Percentiles rank a stretch among this genome's conserved stretches.
Evolutionary conservation across 2,797 vertebrate species (phyloP).

Genomic region (Clarias fuscus): DNA sequence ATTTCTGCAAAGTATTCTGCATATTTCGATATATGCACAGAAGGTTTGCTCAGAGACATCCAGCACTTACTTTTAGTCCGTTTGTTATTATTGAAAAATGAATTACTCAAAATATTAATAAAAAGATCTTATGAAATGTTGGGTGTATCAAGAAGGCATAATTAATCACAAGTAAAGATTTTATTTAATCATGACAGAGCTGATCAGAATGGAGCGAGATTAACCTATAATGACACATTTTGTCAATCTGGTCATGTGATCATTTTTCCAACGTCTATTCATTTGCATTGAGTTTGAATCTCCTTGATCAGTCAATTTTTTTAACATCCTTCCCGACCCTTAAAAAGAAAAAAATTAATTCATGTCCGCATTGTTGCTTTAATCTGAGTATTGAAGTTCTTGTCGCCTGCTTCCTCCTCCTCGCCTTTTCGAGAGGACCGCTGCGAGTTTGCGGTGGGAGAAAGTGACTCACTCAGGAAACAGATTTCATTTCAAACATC

Average conservation of each 20-base stretch:
- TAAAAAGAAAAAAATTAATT: neutral
- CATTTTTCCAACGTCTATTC: neutral
- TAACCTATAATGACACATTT: neutral
- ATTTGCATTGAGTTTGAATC: neutral
- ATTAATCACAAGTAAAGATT: neutral
- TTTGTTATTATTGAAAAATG: neutral
- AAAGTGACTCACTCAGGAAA: slow-evolving; percentile 68
- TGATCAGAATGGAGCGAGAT: neutral
- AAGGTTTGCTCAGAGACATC: too few species aligned
- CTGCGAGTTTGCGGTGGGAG: slow-evolving; percentile 57
- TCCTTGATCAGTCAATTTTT: too few species aligned
- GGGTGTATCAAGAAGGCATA: neutral
- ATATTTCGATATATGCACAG: too few species aligned
- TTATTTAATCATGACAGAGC: neutral
- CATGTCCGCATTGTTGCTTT: neutral
- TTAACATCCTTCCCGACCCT: too few species aligned
- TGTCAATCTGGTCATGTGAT: neutral
- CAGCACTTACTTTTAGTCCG: neutral
- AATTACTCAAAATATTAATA: neutral
- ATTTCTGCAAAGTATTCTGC: too few species aligned
- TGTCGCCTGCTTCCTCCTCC: neutral
- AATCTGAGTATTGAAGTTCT: neutral
- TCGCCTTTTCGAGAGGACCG: neutral
- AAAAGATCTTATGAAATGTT: neutral
- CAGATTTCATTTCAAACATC: slow-evolving; percentile 7